A percentile compares a stretch with the other conserved stretches of the same genome.
Conservation (phyloP, 2,113 vertebrate genomes). For the Hypanus sabinus region DNA sequence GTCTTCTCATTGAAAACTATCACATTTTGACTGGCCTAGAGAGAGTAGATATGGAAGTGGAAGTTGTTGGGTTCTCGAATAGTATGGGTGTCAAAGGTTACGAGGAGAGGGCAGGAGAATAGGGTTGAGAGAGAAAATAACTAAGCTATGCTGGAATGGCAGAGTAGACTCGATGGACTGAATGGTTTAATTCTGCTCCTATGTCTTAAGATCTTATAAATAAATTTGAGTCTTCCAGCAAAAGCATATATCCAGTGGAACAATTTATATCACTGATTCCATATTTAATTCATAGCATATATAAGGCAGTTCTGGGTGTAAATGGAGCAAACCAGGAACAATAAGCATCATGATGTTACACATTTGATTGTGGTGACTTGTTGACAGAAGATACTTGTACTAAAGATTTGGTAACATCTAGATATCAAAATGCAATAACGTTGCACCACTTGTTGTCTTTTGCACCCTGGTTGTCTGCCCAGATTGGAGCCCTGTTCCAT, state of each 20-base stretch:
- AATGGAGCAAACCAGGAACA: background rate
- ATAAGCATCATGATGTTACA: background rate
- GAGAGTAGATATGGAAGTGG: no score
- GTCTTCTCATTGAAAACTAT: no score
- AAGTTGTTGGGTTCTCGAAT: no score
- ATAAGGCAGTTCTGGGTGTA: background rate
- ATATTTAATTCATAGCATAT: background rate
- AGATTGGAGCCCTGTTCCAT: no score
- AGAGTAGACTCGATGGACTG: no score
- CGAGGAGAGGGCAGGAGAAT: no score
- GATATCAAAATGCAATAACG: background rate
- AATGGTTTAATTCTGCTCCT: no score
- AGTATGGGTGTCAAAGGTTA: no score
- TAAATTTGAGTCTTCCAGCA: background rate
- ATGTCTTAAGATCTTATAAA: background rate
- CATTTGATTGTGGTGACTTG: background rate
- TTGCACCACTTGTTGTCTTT: background rate
- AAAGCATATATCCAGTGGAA: background rate
- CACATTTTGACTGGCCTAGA: no score
- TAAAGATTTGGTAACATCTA: background rate
- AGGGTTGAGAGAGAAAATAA: no score
- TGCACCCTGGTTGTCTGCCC: no score
- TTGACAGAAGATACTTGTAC: background rate
- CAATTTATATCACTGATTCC: background rate
- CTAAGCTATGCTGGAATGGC: no score